phyloP scores from a whole-genome alignment of 23 tunicate species.

The Phallusia fumigata region DNA sequence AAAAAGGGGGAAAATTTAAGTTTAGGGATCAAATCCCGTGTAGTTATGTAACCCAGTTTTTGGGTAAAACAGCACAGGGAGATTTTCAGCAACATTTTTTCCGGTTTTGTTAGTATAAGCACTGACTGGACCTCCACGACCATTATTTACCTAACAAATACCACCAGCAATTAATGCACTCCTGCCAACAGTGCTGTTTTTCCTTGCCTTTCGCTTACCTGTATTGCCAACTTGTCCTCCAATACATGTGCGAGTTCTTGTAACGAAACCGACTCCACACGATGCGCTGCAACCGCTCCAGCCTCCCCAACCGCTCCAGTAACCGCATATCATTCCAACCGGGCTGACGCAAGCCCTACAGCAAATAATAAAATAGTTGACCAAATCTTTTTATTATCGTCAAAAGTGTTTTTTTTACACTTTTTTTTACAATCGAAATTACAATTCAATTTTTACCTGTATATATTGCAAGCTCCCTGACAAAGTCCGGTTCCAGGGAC shows the following conservation, averaged over 20 bases:
- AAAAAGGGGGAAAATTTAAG: no score
- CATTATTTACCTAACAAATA: no score
- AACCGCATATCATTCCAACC: conserved; percentile 72
- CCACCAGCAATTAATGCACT: no score
- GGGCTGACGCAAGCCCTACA: conserved; percentile 75
- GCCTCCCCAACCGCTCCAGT: conserved; percentile 95
- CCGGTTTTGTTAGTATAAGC: no score
- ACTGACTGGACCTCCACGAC: no score
- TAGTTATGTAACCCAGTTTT: no score
- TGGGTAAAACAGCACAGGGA: no score
- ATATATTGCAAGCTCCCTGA: conserved; percentile 60
- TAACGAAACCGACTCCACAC: conserved; percentile 68
- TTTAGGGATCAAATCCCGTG: no score
- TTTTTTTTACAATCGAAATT: no score
- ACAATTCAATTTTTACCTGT: conserved; percentile 28
- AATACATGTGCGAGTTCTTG: conserved; percentile 53
- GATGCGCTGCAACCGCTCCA: conserved; percentile 70
- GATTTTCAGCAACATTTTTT: no score
- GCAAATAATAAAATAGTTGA: neutral
- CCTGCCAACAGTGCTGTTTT: neutral
- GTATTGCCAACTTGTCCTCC: conserved; percentile 61
- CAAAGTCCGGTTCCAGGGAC: conserved; percentile 71
- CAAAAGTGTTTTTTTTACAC: no score
- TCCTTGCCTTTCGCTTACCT: conserved; percentile 32
- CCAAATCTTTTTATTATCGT: neutral